Evolutionary conservation across 2,113 vertebrate species (phyloP).

Genomic region (Mixornis gularis): DNA sequence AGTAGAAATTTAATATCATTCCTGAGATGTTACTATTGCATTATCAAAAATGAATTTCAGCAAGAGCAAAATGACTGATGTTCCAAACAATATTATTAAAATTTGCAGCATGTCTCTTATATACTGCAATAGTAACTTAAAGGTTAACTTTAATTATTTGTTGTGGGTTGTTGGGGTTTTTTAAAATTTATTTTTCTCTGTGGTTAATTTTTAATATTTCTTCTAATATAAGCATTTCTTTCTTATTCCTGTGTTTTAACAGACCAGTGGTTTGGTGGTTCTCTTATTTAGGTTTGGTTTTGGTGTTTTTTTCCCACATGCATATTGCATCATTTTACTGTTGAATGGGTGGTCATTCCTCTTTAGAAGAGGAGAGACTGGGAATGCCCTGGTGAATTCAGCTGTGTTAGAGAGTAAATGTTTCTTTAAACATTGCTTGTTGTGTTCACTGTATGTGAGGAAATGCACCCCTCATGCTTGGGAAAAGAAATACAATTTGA

Average conservation of each 20-base stretch:
- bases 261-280: neutral
- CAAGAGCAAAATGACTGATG: conserved; percentile 19
- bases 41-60: conserved; percentile 50
- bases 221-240: neutral
- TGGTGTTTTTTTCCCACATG: neutral
- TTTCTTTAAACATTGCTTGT: neutral
- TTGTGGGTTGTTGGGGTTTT: neutral
- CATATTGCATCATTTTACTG: neutral
- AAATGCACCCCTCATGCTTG: neutral
- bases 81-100: conserved; percentile 8
- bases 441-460: neutral
- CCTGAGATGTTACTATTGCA: conserved; percentile 16
- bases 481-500: neutral
- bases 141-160: conserved; percentile 10
- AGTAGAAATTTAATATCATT: conserved; percentile 52
- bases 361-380: neutral
- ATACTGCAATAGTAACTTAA: neutral
- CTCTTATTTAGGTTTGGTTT: neutral
- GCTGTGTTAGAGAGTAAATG: neutral
- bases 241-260: neutral
- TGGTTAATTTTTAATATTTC: neutral
- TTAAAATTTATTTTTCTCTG: neutral
- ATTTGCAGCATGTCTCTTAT: neutral
- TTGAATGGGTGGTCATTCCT: neutral
- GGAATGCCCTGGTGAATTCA: neutral